These are phyloP conservation scores for Anguilla japonica DNA, from an alignment of 2,113 vertebrate species.

Conservation along the genomic window DNA sequence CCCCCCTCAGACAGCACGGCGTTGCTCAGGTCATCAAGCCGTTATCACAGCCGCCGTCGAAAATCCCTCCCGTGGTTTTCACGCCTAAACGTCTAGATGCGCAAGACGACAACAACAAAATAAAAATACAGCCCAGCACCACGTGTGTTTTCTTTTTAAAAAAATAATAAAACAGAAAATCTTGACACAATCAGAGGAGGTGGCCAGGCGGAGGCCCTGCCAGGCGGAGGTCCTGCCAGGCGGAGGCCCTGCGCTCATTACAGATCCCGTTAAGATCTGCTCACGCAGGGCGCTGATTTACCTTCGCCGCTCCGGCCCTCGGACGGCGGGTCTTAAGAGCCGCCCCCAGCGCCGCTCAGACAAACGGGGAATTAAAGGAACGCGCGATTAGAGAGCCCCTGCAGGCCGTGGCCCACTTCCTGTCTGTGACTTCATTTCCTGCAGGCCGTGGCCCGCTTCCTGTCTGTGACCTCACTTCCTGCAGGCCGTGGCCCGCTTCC, in stretches of 20 bases:
- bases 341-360: constrained; percentile 8
- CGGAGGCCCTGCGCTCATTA: not conserved
- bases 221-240: too few relatives aligned
- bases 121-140: not conserved
- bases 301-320: constrained; percentile 6
- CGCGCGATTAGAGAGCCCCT: constrained; percentile 14
- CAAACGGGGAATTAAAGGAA: constrained; percentile 28
- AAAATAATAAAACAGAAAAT: not conserved
- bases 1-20: not conserved
- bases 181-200: not conserved
- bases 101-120: not conserved
- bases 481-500: too few relatives aligned
- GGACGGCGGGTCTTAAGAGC: constrained; percentile 20
- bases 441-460: too few relatives aligned
- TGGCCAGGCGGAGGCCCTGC: not conserved
- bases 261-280: constrained; percentile 32
- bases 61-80: not conserved
- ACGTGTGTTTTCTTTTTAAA: too few relatives aligned
- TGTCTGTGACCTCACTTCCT: too few relatives aligned
- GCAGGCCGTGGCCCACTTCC: too few relatives aligned
- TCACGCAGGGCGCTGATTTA: constrained; percentile 22
- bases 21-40: not conserved
- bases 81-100: too few relatives aligned
- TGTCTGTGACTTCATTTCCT: too few relatives aligned
- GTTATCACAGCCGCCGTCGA: too few relatives aligned